phyloP scores from a whole-genome alignment of 2,888 invertebrate species.

The Caenorhabditis sp. region DNA sequence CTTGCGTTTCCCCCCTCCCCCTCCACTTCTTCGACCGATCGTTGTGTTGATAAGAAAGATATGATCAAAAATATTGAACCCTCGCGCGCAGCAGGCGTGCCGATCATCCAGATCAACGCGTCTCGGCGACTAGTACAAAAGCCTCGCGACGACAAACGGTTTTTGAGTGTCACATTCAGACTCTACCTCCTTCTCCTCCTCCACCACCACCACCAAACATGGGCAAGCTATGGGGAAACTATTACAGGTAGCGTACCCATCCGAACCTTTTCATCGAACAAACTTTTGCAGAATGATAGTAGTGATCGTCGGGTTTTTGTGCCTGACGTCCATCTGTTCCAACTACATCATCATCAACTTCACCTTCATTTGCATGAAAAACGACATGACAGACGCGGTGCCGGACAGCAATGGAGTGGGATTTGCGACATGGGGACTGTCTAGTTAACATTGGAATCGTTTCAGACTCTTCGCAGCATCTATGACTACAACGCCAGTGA shows the following conservation, averaged over 20 bases:
- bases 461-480: constrained; percentile 42
- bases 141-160: background rate
- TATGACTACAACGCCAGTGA: constrained; percentile 65
- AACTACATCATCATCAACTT: constrained; percentile 71
- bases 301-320: constrained; percentile 58
- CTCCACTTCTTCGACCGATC: constrained; percentile 8
- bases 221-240: constrained; percentile 40
- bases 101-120: constrained; percentile 41
- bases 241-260: constrained; percentile 29
- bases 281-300: constrained; percentile 52
- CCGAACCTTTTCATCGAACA: background rate
- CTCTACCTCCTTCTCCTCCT: background rate
- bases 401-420: constrained; percentile 35
- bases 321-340: constrained; percentile 64
- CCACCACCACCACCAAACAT: constrained; percentile 1
- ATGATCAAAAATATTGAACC: constrained; percentile 35
- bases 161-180: constrained; percentile 11
- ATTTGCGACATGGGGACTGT: background rate
- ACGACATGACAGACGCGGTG: constrained; percentile 50
- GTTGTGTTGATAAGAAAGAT: constrained; percentile 8
- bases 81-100: constrained; percentile 8
- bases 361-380: constrained; percentile 71
- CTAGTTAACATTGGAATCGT: too few relatives aligned
- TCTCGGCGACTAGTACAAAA: constrained; percentile 24
- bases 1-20: constrained; percentile 26